A percentile compares a stretch with the other conserved stretches of the same genome.
Conservation (phyloP, 64 coral and sea anemone genomes). For the Dendrophyllia cribrosa region DNA sequence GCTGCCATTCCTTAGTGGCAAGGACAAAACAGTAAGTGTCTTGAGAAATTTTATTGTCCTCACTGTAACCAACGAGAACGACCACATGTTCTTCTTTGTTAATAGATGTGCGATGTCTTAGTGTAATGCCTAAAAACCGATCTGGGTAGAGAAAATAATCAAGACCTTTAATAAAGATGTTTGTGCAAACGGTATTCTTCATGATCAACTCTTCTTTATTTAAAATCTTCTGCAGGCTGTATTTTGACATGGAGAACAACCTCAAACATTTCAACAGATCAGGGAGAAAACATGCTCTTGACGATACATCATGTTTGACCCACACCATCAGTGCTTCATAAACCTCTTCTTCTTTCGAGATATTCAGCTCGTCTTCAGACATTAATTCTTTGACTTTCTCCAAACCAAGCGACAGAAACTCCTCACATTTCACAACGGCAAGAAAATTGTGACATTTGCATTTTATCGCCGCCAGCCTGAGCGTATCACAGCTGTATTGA, state of each 20-base stretch:
- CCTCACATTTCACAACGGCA: constrained; percentile 9
- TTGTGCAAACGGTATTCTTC: background rate
- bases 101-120: background rate
- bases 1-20: background rate
- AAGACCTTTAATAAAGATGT: background rate
- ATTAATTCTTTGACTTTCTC: constrained; percentile 24
- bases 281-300: constrained; percentile 16
- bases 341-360: constrained; percentile 63
- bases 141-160: background rate
- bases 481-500: constrained; percentile 25
- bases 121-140: background rate
- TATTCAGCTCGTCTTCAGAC: constrained; percentile 41
- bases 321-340: constrained; percentile 43
- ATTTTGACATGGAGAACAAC: constrained; percentile 73
- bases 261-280: constrained; percentile 43
- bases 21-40: background rate
- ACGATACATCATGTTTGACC: constrained; percentile 54
- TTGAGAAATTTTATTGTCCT: background rate
- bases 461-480: background rate
- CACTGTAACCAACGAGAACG: background rate
- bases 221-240: background rate
- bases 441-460: constrained; percentile 28
- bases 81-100: background rate
- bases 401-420: constrained; percentile 30
- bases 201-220: constrained; percentile 5